Evolutionary conservation across 2,113 vertebrate genomes (phyloP).

Genomic region (Strix uralensis): DNA sequence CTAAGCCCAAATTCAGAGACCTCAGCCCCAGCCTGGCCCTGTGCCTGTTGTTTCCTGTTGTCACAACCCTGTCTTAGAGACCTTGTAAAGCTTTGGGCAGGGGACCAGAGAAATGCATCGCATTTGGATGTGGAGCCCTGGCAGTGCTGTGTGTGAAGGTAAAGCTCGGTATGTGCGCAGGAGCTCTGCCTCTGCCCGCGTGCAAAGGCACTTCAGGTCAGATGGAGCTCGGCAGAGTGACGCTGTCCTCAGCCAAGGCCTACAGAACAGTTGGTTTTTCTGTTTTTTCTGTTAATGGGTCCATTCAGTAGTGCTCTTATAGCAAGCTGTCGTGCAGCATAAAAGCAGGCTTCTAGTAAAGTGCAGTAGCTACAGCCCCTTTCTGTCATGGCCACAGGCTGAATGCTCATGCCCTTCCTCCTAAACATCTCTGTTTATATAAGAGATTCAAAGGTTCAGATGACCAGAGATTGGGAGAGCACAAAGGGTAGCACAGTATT

Average conservation of each 20-base stretch:
- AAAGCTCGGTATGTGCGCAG: rapidly evolving
- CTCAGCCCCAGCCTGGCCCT: background rate
- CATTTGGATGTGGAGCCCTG: background rate
- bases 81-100: background rate
- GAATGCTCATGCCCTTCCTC: background rate
- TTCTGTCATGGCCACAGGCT: background rate
- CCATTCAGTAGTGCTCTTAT: background rate
- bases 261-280: background rate
- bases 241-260: background rate
- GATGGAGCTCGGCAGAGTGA: background rate
- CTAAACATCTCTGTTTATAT: background rate
- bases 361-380: background rate
- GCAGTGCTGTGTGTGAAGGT: background rate
- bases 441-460: background rate
- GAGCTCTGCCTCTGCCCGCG: background rate
- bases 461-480: background rate
- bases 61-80: background rate
- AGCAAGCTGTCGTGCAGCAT: rapidly evolving
- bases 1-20: background rate
- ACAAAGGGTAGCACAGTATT: background rate
- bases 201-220: rapidly evolving
- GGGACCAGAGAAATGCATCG: background rate
- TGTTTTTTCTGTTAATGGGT: background rate
- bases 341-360: background rate
- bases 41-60: background rate